Evolutionary conservation across 1,140 invertebrate genomes (phyloP).

Genomic region (Protaetia brevitarsis): DNA sequence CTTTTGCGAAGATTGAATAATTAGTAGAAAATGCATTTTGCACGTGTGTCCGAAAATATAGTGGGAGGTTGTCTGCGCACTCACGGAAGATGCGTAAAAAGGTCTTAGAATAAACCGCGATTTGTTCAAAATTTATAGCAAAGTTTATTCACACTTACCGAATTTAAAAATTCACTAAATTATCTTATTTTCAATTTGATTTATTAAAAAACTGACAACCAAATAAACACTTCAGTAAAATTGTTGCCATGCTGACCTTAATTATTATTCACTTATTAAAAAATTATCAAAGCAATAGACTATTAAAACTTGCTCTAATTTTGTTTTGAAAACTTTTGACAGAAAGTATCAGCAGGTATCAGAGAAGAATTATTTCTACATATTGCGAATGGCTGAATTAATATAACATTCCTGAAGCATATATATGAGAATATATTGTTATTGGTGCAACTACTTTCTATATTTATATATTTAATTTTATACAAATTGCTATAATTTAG

Average conservation of each 20-base stretch:
- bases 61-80: constrained; percentile 23
- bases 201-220: constrained; percentile 22
- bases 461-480: too few relatives aligned
- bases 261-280: not conserved
- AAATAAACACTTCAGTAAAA: constrained; percentile 23
- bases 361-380: too few relatives aligned
- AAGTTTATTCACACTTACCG: not conserved
- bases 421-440: too few relatives aligned
- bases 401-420: too few relatives aligned
- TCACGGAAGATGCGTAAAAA: constrained; percentile 21
- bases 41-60: constrained; percentile 33
- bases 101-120: not conserved
- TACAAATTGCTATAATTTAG: too few relatives aligned
- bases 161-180: constrained; percentile 13
- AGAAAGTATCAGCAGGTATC: too few relatives aligned
- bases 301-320: not conserved
- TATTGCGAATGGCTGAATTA: too few relatives aligned
- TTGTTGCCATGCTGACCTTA: constrained; percentile 12
- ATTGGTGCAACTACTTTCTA: too few relatives aligned
- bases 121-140: constrained; percentile 5
- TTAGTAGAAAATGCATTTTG: constrained; percentile 38
- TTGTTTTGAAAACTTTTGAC: too few relatives aligned
- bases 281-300: not conserved
- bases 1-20: constrained; percentile 26
- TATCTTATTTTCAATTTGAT: not conserved